Evolutionary conservation across 2,797 vertebrate species (phyloP).

Genomic region (Sebastes variabilis): DNA sequence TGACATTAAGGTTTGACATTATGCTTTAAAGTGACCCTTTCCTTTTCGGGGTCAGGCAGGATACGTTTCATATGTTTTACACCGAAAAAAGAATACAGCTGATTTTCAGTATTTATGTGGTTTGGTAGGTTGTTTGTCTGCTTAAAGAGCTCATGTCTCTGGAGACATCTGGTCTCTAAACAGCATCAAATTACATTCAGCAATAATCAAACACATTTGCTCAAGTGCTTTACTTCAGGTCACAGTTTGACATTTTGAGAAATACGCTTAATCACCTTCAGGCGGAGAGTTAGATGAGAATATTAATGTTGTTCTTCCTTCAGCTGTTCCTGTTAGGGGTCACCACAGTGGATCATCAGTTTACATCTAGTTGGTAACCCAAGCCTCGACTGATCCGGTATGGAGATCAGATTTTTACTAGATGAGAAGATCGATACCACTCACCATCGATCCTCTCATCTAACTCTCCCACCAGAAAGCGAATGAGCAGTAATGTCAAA

Average conservation of each 20-base stretch:
- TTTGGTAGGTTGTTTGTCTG: neutral
- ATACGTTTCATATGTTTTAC: neutral
- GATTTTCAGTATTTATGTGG: neutral
- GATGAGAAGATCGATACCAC: no score
- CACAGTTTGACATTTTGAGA: neutral
- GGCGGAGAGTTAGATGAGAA: neutral
- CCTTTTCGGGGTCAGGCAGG: neutral
- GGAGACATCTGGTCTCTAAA: neutral
- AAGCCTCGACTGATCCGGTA: no score
- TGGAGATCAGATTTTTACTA: no score
- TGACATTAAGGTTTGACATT: neutral
- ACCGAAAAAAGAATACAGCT: neutral
- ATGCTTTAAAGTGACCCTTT: neutral
- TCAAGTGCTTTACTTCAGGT: neutral
- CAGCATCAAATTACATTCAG: neutral
- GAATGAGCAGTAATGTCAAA: no score
- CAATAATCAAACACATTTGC: neutral
- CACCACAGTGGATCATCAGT: no score
- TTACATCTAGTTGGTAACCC: no score
- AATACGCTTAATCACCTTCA: neutral
- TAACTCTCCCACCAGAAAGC: no score
- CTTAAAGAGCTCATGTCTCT: neutral
- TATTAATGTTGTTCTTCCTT: neutral
- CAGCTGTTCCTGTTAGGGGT: no score
- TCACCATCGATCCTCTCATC: no score